Conservation (phyloP, 2,113 vertebrate genomes). For the Lagopus muta region DNA sequence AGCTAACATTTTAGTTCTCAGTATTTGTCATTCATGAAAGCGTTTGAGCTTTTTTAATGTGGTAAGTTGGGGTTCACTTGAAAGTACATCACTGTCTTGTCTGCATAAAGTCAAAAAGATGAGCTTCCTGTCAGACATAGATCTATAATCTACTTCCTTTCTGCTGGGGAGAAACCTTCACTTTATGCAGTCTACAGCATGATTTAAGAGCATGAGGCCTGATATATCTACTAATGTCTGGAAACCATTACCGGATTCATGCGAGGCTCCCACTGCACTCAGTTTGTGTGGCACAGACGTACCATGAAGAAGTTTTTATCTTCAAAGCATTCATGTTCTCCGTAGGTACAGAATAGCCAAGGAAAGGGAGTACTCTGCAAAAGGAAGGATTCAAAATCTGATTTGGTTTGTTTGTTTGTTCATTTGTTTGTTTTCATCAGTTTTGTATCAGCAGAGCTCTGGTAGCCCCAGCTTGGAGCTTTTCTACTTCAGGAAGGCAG, state of each 20-base stretch:
- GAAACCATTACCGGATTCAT: neutral
- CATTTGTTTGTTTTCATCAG: neutral
- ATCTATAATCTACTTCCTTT: neutral
- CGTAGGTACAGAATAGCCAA: neutral
- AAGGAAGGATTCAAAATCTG: neutral
- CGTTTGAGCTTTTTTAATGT: neutral
- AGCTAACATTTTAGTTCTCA: neutral
- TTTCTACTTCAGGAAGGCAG: neutral
- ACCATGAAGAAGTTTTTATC: neutral
- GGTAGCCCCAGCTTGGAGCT: neutral
- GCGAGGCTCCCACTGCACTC: neutral
- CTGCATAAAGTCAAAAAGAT: neutral
- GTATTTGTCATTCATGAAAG: neutral
- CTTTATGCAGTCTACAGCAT: neutral
- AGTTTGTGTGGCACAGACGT: neutral
- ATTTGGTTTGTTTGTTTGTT: neutral
- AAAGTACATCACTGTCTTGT: neutral
- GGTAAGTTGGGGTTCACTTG: neutral
- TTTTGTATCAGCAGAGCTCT: neutral
- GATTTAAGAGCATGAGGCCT: accelerated
- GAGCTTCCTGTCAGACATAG: neutral
- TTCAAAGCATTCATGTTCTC: neutral
- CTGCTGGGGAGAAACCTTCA: neutral
- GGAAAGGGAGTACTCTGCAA: neutral
- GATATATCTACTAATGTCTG: neutral